Evolutionary conservation across 2,888 invertebrate genomes (phyloP), one percentile per base, ranked within the genome.

Genomic region (Drosophila macrospina): DNA sequence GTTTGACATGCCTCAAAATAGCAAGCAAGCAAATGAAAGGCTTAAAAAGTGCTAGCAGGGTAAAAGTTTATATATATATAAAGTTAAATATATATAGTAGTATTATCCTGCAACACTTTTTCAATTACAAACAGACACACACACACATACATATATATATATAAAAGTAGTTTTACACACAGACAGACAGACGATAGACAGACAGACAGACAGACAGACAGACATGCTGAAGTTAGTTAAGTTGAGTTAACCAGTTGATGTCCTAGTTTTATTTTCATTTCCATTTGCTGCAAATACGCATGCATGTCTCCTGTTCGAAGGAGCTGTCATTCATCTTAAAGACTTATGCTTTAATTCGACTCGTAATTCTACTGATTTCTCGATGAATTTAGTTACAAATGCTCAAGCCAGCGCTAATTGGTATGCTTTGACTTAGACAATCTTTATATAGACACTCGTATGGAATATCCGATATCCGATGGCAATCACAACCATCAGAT

Each of bases 381-480:
- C 34, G 52, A 67, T 77, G 77, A 50, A 34, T 61, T 61, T 78
- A 73, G 78, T 73, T 73, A 76, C 79, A 76, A 62, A 74, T 76
- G 74, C 44, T 30, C n/a, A n/a, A 6, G 28, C 13, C 34, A 44
- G 26, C 39, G 36, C 39, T 55, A 54, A 55, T 51, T 51, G 42
- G 15, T 47, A 1, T 62, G 50, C 30, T 26, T 11, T 5, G n/a
- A 11, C 65, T 66, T 90, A 90, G 79, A 90, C 90, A 69, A 89
- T 88, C 67, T 89, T 90, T 70, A 86, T 78, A 52, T 88, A 90
- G 51, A 91, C 74, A 74, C 88, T 84, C 64, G 86, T 83, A 69
- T 90, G 86, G 41, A 89, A 83, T 90, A 90, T 91, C 82, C 91
- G 89, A 78, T 91, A 91, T 72, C 88, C 90, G 69, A 90, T 86